phyloP scores from a whole-genome alignment of 2,113 vertebrate species.

The Deroptyus accipitrinus region DNA sequence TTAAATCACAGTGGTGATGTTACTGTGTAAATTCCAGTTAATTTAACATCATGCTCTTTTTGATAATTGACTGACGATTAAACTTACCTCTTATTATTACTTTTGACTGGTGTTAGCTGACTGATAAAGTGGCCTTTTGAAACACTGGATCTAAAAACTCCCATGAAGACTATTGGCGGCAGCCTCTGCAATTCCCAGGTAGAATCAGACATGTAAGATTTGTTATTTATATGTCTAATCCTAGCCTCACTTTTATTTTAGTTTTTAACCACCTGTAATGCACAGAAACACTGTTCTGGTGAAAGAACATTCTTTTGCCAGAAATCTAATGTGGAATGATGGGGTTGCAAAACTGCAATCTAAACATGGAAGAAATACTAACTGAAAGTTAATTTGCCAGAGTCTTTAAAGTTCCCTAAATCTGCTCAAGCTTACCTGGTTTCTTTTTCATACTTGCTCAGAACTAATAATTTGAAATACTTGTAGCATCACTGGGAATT shows the following conservation, averaged over 20 bases:
- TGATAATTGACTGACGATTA: neutral
- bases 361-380: neutral
- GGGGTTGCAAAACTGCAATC: neutral
- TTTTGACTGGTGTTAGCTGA: neutral
- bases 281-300: neutral
- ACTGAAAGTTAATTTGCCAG: neutral
- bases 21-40: neutral
- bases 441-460: neutral
- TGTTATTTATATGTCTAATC: neutral
- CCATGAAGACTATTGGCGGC: neutral
- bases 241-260: neutral
- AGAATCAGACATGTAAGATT: neutral
- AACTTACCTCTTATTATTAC: neutral
- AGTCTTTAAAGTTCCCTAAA: neutral
- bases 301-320: neutral
- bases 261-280: neutral
- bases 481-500: neutral
- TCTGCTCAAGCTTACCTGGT: neutral
- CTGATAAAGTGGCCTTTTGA: neutral
- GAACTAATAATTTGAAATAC: neutral
- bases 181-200: neutral
- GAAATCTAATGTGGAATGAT: neutral
- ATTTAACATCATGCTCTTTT: neutral
- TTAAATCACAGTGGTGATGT: neutral
- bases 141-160: neutral